Conservation (phyloP, 2,797 vertebrate genomes). For the Rhabdophis nuchalis region DNA sequence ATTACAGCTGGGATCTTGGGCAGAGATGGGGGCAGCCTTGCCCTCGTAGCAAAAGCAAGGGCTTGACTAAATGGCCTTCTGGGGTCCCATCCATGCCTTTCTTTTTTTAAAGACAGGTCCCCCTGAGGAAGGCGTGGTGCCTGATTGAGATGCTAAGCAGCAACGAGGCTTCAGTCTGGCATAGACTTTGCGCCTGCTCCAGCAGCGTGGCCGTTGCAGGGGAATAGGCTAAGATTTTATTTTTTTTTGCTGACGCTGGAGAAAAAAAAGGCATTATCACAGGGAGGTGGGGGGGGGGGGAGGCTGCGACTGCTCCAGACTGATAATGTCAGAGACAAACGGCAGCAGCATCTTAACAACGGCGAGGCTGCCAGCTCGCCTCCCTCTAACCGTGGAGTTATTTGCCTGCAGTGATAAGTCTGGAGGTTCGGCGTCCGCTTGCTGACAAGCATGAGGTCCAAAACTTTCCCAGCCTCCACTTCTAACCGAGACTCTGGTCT, state of each 20-base stretch:
- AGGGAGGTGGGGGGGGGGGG: constrained; percentile 24
- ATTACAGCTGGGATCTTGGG: neutral
- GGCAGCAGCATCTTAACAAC: neutral
- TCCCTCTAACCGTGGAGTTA: neutral
- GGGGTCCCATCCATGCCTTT: neutral
- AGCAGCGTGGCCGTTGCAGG: constrained; percentile 17
- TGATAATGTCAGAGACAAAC: constrained; percentile 16
- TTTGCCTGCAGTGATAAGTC: neutral
- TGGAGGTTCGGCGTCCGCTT: neutral
- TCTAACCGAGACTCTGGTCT: neutral
- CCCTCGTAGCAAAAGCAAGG: neutral
- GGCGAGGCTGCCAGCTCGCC: neutral
- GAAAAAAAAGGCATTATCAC: constrained; percentile 50
- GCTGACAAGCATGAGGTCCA: neutral
- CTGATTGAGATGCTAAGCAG: neutral
- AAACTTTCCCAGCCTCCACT: neutral
- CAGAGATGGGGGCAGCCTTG: neutral
- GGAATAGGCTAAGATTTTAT: constrained; percentile 49
- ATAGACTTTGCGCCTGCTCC: neutral
- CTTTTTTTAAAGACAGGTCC: too few species aligned
- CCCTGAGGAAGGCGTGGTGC: too few species aligned
- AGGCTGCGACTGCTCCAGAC: constrained; percentile 36
- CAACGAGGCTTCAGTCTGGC: neutral
- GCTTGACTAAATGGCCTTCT: neutral
- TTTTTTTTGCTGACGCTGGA: constrained; percentile 64